Evolutionary conservation across 1,140 invertebrate genomes (phyloP), one percentile per base, ranked within the genome.

Genomic region (Brevipalpus yothersi): DNA sequence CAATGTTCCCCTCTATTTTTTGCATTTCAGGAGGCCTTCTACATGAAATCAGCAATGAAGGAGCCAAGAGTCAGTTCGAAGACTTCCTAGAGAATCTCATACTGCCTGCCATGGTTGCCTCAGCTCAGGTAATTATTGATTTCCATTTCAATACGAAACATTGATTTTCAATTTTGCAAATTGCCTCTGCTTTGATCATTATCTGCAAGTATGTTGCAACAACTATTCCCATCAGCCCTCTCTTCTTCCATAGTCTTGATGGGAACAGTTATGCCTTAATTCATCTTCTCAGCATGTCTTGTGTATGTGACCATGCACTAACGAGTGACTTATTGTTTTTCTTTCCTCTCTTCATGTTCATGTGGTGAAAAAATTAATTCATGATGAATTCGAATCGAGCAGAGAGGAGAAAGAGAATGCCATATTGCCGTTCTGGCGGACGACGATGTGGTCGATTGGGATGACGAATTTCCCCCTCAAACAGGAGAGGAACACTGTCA

Each of bases 401-500:
- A 66, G 60, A 60, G 63, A 49, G 65, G 65, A 7, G 65, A 67
- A 43, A 54, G 66, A 23, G 62, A 67, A 57, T 78, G 76, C 65
- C 76, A 79, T 69, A 86, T 98, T 61, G 92, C 98, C 19, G 88
- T 98, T 11, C 73, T 98, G 39, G 74, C 93, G 11, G 94, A 98
- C 72, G 82, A 98, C 70, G 86, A 95, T 75, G 78, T 86, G 13
- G 89, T 98, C 17, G 94, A 97, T 67, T 98, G 94, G 94, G 92
- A 97, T 71, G 86, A 92, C 68, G 87, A 97, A 68, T 96, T 93
- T 72, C 93, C 94, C 0, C 94, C 94, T 0, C 90, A 93, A 74
- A 95, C 94, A 86, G 92, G 92, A 31, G 92, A 97, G 71, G 93
- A 96, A 74, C 91, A 94, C 72, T 88, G 86, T 54, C 91, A 95